phyloP scores from a whole-genome alignment of 92 coral and sea anemone genomes.

The Zoanthus gigantus region DNA sequence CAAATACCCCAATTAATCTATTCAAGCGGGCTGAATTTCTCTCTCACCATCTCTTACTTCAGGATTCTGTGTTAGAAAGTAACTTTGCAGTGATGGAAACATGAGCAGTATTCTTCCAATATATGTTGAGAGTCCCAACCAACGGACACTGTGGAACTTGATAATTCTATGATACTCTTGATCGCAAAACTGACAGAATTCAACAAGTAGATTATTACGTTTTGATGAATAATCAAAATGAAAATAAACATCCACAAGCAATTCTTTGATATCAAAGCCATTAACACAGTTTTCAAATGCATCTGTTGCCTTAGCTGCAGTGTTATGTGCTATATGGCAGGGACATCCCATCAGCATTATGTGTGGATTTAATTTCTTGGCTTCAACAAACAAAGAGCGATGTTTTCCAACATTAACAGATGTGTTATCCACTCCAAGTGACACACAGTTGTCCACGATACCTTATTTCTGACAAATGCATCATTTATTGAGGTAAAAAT shows the following conservation, averaged over 20 bases:
- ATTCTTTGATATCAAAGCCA: constrained; percentile 71
- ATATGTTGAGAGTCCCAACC: constrained; percentile 38
- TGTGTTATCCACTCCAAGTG: constrained; percentile 57
- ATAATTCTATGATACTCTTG: constrained; percentile 37
- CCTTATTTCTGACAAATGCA: constrained; percentile 20
- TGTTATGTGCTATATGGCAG: constrained; percentile 42
- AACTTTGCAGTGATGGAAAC: constrained; percentile 5
- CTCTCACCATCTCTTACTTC: not conserved
- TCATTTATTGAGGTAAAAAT: constrained; percentile 31
- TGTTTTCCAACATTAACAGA: constrained; percentile 54
- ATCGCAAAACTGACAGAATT: constrained; percentile 49
- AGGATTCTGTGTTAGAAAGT: not conserved
- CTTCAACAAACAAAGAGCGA: constrained; percentile 46
- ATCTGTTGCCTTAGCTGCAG: constrained; percentile 26
- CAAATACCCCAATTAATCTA: not conserved
- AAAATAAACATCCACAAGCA: constrained; percentile 65
- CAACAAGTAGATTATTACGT: constrained; percentile 37
- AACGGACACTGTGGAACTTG: constrained; percentile 26
- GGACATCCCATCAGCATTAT: constrained; percentile 49
- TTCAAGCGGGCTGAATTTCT: not conserved
- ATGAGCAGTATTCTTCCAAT: not conserved
- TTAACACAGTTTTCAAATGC: constrained; percentile 48
- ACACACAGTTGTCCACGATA: constrained; percentile 51
- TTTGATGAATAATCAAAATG: constrained; percentile 72
- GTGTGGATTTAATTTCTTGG: not conserved